Conservation (phyloP, 2,113 vertebrate species). For the Salvelinus namaycush region DNA sequence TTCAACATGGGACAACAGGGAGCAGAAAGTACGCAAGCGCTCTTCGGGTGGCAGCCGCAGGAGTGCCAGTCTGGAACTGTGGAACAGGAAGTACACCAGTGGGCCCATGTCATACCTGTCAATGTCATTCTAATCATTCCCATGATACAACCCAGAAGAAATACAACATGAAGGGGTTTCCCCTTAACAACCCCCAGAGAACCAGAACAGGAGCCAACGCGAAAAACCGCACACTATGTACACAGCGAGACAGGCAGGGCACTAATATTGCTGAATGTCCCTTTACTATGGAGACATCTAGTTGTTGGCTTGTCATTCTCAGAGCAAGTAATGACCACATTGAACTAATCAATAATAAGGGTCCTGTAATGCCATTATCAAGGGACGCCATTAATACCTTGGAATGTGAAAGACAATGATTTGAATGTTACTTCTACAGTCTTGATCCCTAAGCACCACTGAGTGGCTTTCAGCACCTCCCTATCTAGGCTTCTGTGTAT, state of each 20-base stretch:
- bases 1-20: slow-evolving; percentile 74
- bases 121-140: slow-evolving; percentile 77
- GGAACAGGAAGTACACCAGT: slow-evolving; percentile 81
- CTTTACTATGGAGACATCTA: slow-evolving; percentile 72
- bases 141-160: slow-evolving; percentile 34
- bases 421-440: slow-evolving; percentile 50
- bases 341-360: slow-evolving; percentile 57
- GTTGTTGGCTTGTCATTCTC: slow-evolving; percentile 57
- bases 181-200: slow-evolving; percentile 24
- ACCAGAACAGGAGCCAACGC: slow-evolving; percentile 34
- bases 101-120: slow-evolving; percentile 82
- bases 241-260: slow-evolving; percentile 36
- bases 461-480: slow-evolving; percentile 29
- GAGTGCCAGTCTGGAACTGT: slow-evolving; percentile 79
- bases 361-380: slow-evolving; percentile 56
- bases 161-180: slow-evolving; percentile 19
- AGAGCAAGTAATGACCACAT: slow-evolving; percentile 53
- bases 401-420: slow-evolving; percentile 54
- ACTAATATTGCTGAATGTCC: slow-evolving; percentile 56
- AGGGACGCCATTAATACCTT: slow-evolving; percentile 35
- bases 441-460: slow-evolving; percentile 70
- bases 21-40: slow-evolving; percentile 66
- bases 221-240: slow-evolving; percentile 27
- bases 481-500: slow-evolving; percentile 30
- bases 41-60: slow-evolving; percentile 61